Evolutionary conservation across 2,113 vertebrate species (phyloP).

Genomic region (Dicaeum eximium): DNA sequence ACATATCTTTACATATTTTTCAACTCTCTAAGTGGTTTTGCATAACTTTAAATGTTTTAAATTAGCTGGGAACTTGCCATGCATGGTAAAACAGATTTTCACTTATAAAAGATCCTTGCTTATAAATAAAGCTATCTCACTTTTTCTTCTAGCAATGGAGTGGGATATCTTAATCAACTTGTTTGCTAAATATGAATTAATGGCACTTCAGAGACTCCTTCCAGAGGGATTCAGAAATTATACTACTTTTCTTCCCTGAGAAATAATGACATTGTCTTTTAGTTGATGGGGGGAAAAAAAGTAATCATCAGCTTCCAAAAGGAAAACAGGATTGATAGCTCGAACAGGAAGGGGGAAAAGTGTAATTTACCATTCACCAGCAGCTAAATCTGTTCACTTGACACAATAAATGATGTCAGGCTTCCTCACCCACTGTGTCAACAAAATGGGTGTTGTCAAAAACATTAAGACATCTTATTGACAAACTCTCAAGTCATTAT

Average conservation of each 20-base stretch:
- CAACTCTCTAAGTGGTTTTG: slow-evolving; percentile 51
- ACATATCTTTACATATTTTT: slow-evolving; percentile 63
- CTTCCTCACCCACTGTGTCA: slow-evolving; percentile 71
- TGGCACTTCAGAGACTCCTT: slow-evolving; percentile 17
- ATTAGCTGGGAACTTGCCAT: slow-evolving; percentile 38
- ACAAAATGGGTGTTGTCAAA: slow-evolving; percentile 75
- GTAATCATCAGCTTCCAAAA: slow-evolving; percentile 47
- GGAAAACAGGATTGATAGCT: slow-evolving; percentile 40
- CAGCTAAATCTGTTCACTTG: slow-evolving; percentile 70
- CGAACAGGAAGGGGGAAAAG: slow-evolving; percentile 44
- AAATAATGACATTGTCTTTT: slow-evolving; percentile 33
- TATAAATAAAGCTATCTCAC: slow-evolving; percentile 23
- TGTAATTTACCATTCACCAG: slow-evolving; percentile 63
- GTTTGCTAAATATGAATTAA: not conserved
- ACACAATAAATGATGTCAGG: slow-evolving; percentile 74
- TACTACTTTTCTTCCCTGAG: not conserved
- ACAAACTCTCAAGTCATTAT: slow-evolving; percentile 76
- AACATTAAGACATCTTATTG: slow-evolving; percentile 75
- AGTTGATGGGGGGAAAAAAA: not conserved
- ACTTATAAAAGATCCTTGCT: slow-evolving; percentile 34
- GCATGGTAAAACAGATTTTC: slow-evolving; percentile 47
- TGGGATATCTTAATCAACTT: slow-evolving; percentile 24
- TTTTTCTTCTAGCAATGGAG: not conserved
- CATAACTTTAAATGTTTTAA: slow-evolving; percentile 59
- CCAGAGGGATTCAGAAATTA: slow-evolving; percentile 6